phyloP scores from a whole-genome alignment of 1,140 invertebrate species.

The Nasonia vitripennis region DNA sequence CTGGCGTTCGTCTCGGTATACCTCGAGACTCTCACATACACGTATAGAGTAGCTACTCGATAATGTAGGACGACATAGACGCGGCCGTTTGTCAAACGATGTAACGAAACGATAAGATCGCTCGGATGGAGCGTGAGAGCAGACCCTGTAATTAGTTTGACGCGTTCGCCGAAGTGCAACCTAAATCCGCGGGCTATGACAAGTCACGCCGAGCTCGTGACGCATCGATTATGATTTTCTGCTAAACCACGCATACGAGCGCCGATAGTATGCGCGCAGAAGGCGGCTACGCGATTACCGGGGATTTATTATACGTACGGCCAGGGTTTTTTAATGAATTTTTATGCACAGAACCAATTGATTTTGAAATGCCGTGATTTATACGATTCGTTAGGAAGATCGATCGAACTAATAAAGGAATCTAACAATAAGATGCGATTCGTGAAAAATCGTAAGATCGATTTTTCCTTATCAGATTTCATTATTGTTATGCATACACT shows the following conservation, averaged over 20 bases:
- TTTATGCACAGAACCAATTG: no score
- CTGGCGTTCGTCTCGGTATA: not conserved
- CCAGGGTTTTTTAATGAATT: no score
- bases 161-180: slow-evolving; percentile 26
- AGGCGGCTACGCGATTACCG: no score
- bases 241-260: not conserved
- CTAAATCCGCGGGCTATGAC: slow-evolving; percentile 13
- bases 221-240: not conserved
- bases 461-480: no score
- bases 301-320: no score
- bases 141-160: not conserved
- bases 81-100: not conserved
- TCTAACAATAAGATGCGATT: no score
- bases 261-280: not conserved
- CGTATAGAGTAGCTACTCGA: not conserved
- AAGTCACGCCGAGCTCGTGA: slow-evolving; percentile 10
- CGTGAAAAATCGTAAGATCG: no score
- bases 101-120: not conserved
- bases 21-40: not conserved
- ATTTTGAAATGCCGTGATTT: no score
- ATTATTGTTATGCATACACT: no score
- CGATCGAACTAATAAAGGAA: no score
- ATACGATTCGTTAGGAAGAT: no score
- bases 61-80: not conserved
- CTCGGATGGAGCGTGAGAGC: not conserved